phyloP scores from a whole-genome alignment of 2,888 invertebrate genomes.

The Cantharis nigra region DNA sequence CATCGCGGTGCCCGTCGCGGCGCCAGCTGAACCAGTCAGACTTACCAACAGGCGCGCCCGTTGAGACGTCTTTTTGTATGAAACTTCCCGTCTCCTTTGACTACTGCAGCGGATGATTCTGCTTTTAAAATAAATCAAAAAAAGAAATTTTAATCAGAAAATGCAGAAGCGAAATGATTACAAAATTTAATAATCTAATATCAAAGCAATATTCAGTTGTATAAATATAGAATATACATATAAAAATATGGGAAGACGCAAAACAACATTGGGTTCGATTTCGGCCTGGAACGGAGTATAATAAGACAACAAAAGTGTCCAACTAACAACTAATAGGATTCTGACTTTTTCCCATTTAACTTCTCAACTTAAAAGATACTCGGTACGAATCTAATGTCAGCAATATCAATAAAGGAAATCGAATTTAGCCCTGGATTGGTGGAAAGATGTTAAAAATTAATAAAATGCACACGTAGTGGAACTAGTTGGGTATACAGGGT shows the following conservation, averaged over 20 bases:
- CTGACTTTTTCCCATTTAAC: neutral
- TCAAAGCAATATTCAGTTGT: neutral
- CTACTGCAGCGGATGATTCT: neutral
- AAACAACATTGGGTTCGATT: too few relatives aligned
- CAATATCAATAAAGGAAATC: neutral
- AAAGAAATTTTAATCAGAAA: neutral
- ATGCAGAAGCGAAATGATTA: neutral
- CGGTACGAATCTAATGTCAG: neutral
- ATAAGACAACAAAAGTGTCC: neutral
- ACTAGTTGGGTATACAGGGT: neutral
- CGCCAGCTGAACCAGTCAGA: conserved; percentile 25
- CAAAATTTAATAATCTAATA: neutral
- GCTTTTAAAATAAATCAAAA: neutral
- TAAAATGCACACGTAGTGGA: neutral
- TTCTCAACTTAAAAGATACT: neutral
- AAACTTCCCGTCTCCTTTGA: neutral
- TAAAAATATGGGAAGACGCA: too few relatives aligned
- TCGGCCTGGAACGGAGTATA: too few relatives aligned
- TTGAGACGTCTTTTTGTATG: conserved; percentile 14
- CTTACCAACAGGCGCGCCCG: conserved; percentile 11
- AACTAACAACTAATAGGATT: neutral
- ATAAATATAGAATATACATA: too few relatives aligned
- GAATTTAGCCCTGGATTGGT: neutral
- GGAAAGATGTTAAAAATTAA: neutral
- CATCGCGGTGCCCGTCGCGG: conserved; percentile 25